These are phyloP conservation scores for Phalera bucephala DNA, from an alignment of 2,888 invertebrate species.

Conservation along the genomic window DNA sequence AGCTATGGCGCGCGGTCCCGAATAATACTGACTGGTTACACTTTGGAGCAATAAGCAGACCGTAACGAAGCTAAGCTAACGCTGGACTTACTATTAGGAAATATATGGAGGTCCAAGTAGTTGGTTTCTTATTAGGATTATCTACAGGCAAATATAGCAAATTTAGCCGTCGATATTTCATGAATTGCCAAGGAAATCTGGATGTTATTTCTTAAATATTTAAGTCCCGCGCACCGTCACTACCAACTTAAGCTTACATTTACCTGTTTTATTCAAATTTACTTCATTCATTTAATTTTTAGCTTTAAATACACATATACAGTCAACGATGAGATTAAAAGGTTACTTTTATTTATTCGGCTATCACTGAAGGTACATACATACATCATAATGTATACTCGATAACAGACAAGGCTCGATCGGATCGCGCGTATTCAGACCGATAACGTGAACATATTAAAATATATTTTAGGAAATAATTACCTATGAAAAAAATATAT, in stretches of 20 bases:
- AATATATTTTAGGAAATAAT: constrained; percentile 19
- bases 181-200: background rate
- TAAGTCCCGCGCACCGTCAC: constrained; percentile 65
- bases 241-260: constrained; percentile 56
- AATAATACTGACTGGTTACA: constrained; percentile 43
- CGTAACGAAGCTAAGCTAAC: background rate
- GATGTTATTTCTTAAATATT: constrained; percentile 6
- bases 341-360: constrained; percentile 41
- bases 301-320: constrained; percentile 73
- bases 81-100: background rate
- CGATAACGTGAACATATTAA: constrained; percentile 10
- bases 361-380: constrained; percentile 68
- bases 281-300: constrained; percentile 43
- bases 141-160: background rate
- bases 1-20: constrained; percentile 57
- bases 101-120: background rate
- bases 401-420: constrained; percentile 65
- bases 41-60: constrained; percentile 20
- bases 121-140: background rate
- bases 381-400: constrained; percentile 55
- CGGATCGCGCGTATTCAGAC: constrained; percentile 50
- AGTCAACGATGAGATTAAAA: constrained; percentile 58
- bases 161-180: background rate
- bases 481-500: constrained; percentile 13
- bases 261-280: constrained; percentile 59